Percentiles rank a stretch among this genome's conserved stretches.
Conservation (phyloP, 2,113 vertebrate genomes). For the Hymenochirus boettgeri region DNA sequence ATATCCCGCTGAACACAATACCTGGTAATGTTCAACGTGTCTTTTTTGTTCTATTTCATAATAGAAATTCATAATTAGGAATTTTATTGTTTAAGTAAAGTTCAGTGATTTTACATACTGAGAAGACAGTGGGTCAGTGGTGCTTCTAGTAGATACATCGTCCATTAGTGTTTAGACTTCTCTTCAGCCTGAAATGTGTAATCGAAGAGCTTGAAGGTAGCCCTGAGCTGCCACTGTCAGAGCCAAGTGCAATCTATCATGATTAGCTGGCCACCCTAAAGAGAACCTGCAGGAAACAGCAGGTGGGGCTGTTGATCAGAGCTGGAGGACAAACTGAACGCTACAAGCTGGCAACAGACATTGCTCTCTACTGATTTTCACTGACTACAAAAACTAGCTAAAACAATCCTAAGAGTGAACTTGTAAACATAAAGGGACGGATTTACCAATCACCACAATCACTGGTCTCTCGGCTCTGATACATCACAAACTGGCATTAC, state of each 20-base stretch:
- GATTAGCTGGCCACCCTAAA: constrained; percentile 36
- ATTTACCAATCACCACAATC: too few species aligned
- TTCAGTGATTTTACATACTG: too few species aligned
- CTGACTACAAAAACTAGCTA: too few species aligned
- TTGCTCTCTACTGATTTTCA: constrained; percentile 15
- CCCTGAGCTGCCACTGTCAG: constrained; percentile 17
- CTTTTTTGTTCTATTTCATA: too few species aligned
- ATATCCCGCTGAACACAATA: too few species aligned
- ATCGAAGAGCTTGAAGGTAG: constrained; percentile 12
- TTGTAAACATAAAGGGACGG: too few species aligned
- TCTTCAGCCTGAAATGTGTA: constrained; percentile 8
- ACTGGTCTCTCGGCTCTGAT: too few species aligned
- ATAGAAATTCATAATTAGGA: too few species aligned
- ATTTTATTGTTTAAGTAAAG: too few species aligned
- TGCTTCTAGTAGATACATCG: constrained; percentile 15
- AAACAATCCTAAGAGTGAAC: too few species aligned
- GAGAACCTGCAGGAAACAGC: constrained; percentile 28
- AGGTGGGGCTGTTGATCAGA: constrained; percentile 38
- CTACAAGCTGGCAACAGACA: constrained; percentile 30
- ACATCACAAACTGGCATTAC: too few species aligned
- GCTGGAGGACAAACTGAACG: constrained; percentile 17
- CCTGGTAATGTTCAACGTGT: too few species aligned
- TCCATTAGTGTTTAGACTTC: constrained; percentile 3
- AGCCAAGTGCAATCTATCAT: constrained; percentile 41
- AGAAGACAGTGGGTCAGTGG: constrained; percentile 2